phyloP scores from a whole-genome alignment of 2,797 vertebrate genomes.

The Lophotriccus pileatus region DNA sequence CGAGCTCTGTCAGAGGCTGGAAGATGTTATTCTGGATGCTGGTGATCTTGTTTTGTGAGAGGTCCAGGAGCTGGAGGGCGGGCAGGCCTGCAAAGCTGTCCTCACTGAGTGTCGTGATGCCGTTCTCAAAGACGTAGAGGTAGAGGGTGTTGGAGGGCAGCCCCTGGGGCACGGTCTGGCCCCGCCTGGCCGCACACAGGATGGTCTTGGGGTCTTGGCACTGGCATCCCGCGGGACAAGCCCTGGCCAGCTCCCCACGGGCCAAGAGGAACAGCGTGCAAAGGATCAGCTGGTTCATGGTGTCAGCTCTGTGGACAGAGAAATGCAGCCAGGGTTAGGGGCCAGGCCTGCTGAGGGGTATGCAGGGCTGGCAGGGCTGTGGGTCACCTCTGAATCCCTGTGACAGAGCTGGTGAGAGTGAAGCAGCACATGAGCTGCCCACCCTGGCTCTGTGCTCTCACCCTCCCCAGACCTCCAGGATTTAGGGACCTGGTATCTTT shows the following conservation, averaged over 20 bases:
- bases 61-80: constrained; percentile 84
- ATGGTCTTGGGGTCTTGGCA: constrained; percentile 75
- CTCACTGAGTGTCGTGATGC: constrained; percentile 78
- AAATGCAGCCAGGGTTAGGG: not conserved
- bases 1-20: constrained; percentile 81
- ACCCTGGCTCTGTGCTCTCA: not conserved
- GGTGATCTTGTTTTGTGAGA: constrained; percentile 90
- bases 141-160: constrained; percentile 77
- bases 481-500: not conserved
- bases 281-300: constrained; percentile 69
- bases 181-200: constrained; percentile 82
- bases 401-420: not conserved
- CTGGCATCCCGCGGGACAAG: constrained; percentile 84
- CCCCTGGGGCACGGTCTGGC: constrained; percentile 76
- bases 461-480: not conserved
- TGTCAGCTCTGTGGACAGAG: constrained; percentile 53
- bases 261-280: constrained; percentile 73
- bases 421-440: not conserved
- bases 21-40: constrained; percentile 86
- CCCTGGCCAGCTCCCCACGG: constrained; percentile 26
- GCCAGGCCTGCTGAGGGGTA: not conserved
- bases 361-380: not conserved
- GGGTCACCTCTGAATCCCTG: not conserved
- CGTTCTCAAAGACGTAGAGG: constrained; percentile 89
- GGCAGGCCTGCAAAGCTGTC: constrained; percentile 83